Conservation (phyloP, 2,797 vertebrate genomes). For the Coluber constrictor region DNA sequence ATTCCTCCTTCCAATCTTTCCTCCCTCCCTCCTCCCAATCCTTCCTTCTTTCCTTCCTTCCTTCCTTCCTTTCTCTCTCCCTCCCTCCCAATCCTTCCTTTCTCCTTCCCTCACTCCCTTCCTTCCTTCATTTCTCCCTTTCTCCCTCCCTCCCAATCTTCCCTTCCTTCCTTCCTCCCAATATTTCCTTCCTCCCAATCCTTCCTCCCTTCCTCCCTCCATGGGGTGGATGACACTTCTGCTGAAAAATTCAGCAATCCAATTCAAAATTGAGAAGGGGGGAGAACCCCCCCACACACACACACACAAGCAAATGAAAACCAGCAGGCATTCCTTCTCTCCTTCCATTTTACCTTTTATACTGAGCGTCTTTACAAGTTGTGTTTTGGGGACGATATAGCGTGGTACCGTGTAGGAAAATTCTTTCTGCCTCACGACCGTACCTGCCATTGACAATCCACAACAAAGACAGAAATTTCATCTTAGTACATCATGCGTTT, state of each 20-base stretch:
- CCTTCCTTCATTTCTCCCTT: neutral
- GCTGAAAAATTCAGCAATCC: neutral
- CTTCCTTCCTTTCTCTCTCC: neutral
- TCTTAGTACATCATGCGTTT: neutral
- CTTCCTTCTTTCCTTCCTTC: no score
- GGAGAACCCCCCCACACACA: neutral
- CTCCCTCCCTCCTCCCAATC: neutral
- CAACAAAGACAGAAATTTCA: neutral
- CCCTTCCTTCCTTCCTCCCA: neutral
- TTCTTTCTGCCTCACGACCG: conserved; percentile 64
- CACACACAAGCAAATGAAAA: neutral
- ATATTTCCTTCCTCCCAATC: neutral
- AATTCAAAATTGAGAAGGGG: neutral
- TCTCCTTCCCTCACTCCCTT: neutral
- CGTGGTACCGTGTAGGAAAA: conserved; percentile 75
- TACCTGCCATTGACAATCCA: conserved; percentile 60
- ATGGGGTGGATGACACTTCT: no score
- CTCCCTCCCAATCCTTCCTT: neutral
- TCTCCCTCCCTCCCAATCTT: neutral
- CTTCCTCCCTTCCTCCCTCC: neutral
- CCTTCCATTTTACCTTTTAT: conserved; percentile 76
- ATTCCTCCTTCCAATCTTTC: no score
- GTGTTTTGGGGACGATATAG: conserved; percentile 84
- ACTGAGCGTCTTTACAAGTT: conserved; percentile 75
- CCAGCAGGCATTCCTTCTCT: neutral